Base-by-base conservation (phyloP, 2,113 vertebrate genomes). In the Tamias sibiricus region DNA sequence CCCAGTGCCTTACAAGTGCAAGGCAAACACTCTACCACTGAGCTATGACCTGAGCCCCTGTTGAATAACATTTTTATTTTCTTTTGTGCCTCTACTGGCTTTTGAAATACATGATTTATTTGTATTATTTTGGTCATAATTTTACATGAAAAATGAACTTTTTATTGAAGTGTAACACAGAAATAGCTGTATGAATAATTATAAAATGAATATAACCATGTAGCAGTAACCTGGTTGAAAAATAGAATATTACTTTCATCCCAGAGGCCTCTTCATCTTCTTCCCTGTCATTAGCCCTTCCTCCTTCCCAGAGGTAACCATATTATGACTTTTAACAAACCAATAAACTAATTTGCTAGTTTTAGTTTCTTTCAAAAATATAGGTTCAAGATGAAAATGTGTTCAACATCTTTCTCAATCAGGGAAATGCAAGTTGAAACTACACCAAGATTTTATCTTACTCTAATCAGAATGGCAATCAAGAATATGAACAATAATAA, bases 141-240 rank as follows among this genome's bases (percentile, higher is more conserved):
- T 57, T 86, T 89, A 81, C 42, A 82, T 86, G 89, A 89, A 57
- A 96, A 86, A 47, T 49, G 92, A 93, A 62, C n/a, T 83, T 86
- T 94, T 79, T 71, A 82, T 69, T 17, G 16, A 94, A 30, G 19
- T 72, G 24, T 66, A 74, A 28, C 6, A 40, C 13, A 66, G 62
- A 85, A 94, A 97, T 10, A 89, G 52, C 20, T 81, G 57, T 26
- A 54, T 75, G 12, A 94, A 64, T 74, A 69, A 80, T 59, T 20
- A 77, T 82, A 86, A 92, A 87, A 83, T 76, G 42, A 72, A 91
- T 76, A 54, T 4, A 85, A 35, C 19, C 71, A 44, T 71, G n/a
- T 79, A 80, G 72, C 8, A 93, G 68, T 75, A 19, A 76, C 42
- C 19, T 62, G 30, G 57, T 42, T 28, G 59, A 97, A 72, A 81